Conservation (phyloP, 2,113 vertebrate genomes). For the Pituophis catenifer region DNA sequence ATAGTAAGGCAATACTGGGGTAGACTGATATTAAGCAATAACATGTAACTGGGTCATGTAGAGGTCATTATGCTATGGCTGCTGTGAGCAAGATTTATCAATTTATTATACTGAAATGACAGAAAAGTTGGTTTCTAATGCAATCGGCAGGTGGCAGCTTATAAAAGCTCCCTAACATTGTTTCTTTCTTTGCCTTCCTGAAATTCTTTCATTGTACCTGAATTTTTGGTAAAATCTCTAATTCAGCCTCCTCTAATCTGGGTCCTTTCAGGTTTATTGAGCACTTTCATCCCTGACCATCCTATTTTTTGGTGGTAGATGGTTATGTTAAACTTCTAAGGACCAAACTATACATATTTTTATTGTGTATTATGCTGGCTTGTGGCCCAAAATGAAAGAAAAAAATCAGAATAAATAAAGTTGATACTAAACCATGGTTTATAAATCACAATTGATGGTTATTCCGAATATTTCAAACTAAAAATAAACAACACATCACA, state of each 20-base stretch:
- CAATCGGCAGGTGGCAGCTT: neutral
- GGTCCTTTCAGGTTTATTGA: neutral
- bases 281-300: neutral
- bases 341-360: neutral
- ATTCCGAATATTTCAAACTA: neutral
- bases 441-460: neutral
- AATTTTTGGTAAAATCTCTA: neutral
- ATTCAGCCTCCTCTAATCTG: neutral
- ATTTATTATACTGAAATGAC: neutral
- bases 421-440: neutral
- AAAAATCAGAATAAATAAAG: neutral
- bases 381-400: neutral
- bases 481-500: neutral
- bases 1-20: neutral
- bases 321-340: neutral
- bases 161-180: neutral
- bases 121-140: neutral
- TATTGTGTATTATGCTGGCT: neutral
- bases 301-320: neutral
- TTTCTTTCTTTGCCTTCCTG: neutral
- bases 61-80: neutral
- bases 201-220: neutral
- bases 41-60: neutral
- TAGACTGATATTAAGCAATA: neutral
- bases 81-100: neutral